Base-by-base conservation (phyloP, 2,797 vertebrate genomes). In the Triplophysa yarkandensis region DNA sequence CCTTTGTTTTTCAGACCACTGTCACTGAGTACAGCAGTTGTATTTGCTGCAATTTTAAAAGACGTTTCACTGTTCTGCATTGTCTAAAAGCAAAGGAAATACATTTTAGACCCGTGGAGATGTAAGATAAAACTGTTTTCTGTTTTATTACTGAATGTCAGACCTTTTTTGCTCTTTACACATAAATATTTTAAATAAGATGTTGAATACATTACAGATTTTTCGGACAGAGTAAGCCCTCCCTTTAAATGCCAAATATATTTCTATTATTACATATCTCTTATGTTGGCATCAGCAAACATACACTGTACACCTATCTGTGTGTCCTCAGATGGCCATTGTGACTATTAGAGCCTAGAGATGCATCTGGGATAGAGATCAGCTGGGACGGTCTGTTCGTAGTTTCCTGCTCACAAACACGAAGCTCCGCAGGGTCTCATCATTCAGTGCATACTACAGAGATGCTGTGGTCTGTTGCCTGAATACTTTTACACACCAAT, bases 301-400 rank as follows among this genome's bases (percentile, higher is more conserved):
- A 17, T 16, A 41, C n/a, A n/a, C n/a, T n/a, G n/a, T 39, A 13
- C 4, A 14, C 46, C 17, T 57, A 32, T 25, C 27, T 7, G 46
- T 34, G 74, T 77, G 77, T 65, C 80, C 83, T 88, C 84, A 83
- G 72, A 83, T 57, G 78, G 78, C 55, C 76, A 58, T 36, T 36
- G 25, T 85, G 86, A 87, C 82, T 85, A 84, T 85, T 77, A 74
- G 17, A 68, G 41, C 77, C 82, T 63, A 58, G 39, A 73, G 83
- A 78, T 43, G 23, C 68, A 71, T 60, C 34, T n/a, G n/a, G n/a
- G n/a, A n/a, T n/a, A n/a, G n/a, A n/a, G n/a, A 81, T 80, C 83
- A 82, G 34, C 71, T 80, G 68, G 70, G 34, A 82, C 72, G 74
- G 74, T 76, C 28, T 68, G 70, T 76, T 83, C 71, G 71, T 32